Percentiles rank a stretch among this genome's conserved stretches.
These are phyloP conservation scores for Sebastes cheni DNA, from an alignment of 2,797 vertebrate genomes.

Conservation along the genomic window DNA sequence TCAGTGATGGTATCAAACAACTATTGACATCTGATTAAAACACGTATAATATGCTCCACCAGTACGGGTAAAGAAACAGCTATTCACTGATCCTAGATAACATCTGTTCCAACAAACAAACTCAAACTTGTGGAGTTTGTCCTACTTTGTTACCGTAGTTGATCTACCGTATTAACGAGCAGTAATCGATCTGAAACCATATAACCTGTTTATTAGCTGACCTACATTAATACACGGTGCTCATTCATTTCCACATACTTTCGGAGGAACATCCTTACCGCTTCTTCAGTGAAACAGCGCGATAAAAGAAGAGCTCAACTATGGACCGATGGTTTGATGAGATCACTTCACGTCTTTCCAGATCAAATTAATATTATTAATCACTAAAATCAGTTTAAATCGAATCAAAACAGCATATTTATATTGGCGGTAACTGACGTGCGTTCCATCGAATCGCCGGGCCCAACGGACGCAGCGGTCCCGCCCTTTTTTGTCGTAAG, in stretches of 20 bases:
- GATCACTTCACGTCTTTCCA: fast-evolving
- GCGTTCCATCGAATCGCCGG: constrained; percentile 57
- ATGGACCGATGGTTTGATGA: fast-evolving
- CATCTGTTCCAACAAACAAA: neutral
- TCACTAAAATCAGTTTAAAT: neutral
- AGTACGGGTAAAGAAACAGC: neutral
- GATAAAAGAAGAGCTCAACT: neutral
- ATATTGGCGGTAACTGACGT: constrained; percentile 76
- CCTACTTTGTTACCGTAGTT: neutral
- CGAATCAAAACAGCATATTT: constrained; percentile 28
- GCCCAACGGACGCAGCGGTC: constrained; percentile 15
- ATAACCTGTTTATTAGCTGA: neutral
- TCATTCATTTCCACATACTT: neutral
- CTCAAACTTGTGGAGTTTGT: neutral
- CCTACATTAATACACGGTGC: neutral
- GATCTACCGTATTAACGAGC: neutral
- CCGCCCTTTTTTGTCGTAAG: constrained; percentile 47
- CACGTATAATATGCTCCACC: neutral
- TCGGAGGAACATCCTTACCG: constrained; percentile 9
- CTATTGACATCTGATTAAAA: neutral
- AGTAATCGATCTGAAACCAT: neutral
- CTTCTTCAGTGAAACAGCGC: constrained; percentile 28
- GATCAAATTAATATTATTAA: neutral
- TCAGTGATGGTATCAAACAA: neutral
- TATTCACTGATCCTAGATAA: neutral